Evolutionary conservation across 2,888 invertebrate species (phyloP).

Genomic region (Ennomos quercinarius): DNA sequence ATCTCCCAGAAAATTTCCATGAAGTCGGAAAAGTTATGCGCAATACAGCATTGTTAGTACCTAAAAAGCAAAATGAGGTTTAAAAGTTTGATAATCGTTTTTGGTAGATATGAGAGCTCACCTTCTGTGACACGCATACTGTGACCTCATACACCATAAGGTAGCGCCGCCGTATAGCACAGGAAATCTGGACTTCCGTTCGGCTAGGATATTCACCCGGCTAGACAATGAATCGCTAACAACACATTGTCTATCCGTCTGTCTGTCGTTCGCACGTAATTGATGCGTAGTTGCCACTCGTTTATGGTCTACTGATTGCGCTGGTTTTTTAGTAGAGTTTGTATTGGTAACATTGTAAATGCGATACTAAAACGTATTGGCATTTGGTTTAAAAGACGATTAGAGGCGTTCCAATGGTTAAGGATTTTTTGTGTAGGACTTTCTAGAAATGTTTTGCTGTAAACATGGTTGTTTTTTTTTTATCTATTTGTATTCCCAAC

Average conservation of each 20-base stretch:
- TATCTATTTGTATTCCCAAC: background rate
- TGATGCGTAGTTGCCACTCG: slow-evolving; percentile 62
- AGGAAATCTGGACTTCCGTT: slow-evolving; percentile 82
- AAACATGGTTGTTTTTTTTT: slow-evolving; percentile 12
- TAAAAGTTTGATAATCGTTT: no score
- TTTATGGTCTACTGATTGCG: slow-evolving; percentile 69
- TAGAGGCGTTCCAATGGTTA: slow-evolving; percentile 6
- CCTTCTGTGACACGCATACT: slow-evolving; percentile 21
- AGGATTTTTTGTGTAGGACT: slow-evolving; percentile 7
- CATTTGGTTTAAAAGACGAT: slow-evolving; percentile 30
- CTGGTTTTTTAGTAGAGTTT: slow-evolving; percentile 46
- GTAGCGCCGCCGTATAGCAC: slow-evolving; percentile 55
- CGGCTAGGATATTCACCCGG: slow-evolving; percentile 79
- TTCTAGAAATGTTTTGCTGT: slow-evolving; percentile 23
- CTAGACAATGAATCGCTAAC: slow-evolving; percentile 75
- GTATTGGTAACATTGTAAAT: slow-evolving; percentile 12
- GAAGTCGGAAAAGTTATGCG: no score
- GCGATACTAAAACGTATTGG: slow-evolving; percentile 28
- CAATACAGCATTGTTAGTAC: no score
- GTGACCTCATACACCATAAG: slow-evolving; percentile 36
- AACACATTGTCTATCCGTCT: slow-evolving; percentile 65
- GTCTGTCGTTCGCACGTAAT: slow-evolving; percentile 63
- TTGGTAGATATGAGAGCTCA: background rate
- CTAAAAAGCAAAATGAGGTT: no score
- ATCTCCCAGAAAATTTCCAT: no score